Evolutionary conservation across 2,888 invertebrate species (phyloP).

Genomic region (Leuctra nigra): DNA sequence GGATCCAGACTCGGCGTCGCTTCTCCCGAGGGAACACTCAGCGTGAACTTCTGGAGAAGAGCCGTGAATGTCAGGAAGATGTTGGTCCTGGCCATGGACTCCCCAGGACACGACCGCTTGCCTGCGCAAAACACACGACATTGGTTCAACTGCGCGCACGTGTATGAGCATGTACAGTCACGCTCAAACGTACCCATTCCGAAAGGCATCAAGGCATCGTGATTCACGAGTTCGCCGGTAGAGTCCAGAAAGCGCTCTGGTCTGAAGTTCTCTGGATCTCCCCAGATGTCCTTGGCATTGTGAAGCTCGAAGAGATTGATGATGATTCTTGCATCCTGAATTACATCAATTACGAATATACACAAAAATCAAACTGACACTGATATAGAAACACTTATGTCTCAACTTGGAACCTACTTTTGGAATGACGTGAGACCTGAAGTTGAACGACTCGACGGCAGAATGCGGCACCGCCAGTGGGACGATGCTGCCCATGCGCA

Average conservation of each 20-base stretch:
- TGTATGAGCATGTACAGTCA: not conserved
- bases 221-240: constrained; percentile 23
- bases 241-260: constrained; percentile 30
- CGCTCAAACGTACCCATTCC: constrained; percentile 23
- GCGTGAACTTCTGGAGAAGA: constrained; percentile 28
- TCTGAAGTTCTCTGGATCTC: constrained; percentile 29
- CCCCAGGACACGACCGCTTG: constrained; percentile 28
- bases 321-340: constrained; percentile 26
- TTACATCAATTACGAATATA: not conserved
- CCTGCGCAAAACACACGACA: not conserved
- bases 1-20: constrained; percentile 20
- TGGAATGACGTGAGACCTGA: not conserved
- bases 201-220: constrained; percentile 28
- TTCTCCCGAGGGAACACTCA: constrained; percentile 23
- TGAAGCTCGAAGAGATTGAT: constrained; percentile 27
- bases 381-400: too few species aligned
- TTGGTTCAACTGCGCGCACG: not conserved
- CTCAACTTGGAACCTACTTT: not conserved
- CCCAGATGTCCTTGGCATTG: constrained; percentile 27
- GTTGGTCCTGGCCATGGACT: constrained; percentile 27
- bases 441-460: not conserved
- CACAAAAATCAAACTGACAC: not conserved
- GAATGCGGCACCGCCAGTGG: not conserved
- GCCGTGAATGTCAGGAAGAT: constrained; percentile 29
- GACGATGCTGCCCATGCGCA: not conserved